phyloP scores from a whole-genome alignment of 2,113 vertebrate genomes.

The Bothrops jararaca region DNA sequence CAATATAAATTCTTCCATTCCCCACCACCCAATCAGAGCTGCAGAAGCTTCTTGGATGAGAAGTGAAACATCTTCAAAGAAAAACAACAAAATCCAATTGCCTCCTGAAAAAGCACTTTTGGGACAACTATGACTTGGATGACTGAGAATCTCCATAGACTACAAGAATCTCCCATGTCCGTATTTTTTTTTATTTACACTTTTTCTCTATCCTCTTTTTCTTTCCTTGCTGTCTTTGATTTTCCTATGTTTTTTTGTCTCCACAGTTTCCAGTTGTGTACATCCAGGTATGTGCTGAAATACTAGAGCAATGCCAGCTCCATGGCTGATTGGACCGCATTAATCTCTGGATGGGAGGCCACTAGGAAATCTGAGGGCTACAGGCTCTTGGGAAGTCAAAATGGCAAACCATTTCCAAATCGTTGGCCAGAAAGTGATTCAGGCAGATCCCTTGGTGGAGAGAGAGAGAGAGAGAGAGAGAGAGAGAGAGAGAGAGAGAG shows the following conservation, averaged over 20 bases:
- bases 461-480: not conserved
- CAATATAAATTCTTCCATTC: no score
- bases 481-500: no score
- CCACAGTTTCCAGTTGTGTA: conserved; percentile 60
- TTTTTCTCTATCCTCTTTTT: not conserved
- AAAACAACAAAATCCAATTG: no score
- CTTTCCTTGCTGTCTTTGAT: conserved; percentile 9
- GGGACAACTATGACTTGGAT: no score
- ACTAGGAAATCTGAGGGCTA: not conserved
- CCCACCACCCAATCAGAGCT: no score
- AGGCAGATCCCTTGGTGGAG: not conserved
- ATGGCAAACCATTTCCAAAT: not conserved
- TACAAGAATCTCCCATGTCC: not conserved
- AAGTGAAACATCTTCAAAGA: no score
- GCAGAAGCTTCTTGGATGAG: no score
- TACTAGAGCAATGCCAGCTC: not conserved
- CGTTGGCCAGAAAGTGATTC: not conserved
- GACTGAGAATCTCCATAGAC: no score
- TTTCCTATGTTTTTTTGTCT: conserved; percentile 5
- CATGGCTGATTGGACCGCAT: not conserved
- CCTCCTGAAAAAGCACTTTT: no score
- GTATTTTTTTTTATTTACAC: not conserved
- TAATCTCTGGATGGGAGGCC: not conserved
- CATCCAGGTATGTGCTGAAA: conserved; percentile 54
- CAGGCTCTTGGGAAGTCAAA: not conserved